Conservation (phyloP, 2,113 vertebrate species). For the Ailuropoda melanoleuca region DNA sequence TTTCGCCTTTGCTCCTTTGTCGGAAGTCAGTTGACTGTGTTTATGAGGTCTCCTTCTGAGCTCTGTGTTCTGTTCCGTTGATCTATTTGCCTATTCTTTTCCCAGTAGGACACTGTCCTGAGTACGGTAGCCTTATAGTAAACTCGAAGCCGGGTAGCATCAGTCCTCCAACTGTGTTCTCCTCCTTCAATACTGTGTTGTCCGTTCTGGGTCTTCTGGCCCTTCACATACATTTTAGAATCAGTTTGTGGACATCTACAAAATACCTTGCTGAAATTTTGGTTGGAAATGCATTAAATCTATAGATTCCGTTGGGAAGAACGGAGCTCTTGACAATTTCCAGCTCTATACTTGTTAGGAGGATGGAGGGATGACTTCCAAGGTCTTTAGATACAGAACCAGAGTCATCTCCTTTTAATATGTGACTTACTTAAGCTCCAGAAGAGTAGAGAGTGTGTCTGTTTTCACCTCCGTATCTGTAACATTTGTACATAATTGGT, state of each 20-base stretch:
- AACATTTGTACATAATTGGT: background rate
- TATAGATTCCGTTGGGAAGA: background rate
- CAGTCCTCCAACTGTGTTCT: background rate
- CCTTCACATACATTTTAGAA: background rate
- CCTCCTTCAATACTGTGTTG: background rate
- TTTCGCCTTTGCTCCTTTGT: background rate
- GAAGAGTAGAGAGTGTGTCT: background rate
- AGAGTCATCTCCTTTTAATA: background rate
- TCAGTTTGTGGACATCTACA: background rate
- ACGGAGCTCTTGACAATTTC: background rate
- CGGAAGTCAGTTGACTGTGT: fast-evolving
- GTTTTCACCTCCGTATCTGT: background rate
- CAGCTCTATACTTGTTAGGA: background rate
- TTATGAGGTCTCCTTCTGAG: background rate
- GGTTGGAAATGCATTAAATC: background rate
- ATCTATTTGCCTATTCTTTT: background rate
- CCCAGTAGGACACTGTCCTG: background rate
- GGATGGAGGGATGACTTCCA: background rate
- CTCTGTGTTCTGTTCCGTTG: background rate
- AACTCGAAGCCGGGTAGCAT: background rate
- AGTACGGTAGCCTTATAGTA: background rate
- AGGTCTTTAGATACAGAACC: background rate
- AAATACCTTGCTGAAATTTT: background rate
- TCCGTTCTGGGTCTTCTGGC: background rate
- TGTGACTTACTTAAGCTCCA: background rate